phyloP scores from a whole-genome alignment of 2,888 invertebrate species.

The Muschampia plurimacula region DNA sequence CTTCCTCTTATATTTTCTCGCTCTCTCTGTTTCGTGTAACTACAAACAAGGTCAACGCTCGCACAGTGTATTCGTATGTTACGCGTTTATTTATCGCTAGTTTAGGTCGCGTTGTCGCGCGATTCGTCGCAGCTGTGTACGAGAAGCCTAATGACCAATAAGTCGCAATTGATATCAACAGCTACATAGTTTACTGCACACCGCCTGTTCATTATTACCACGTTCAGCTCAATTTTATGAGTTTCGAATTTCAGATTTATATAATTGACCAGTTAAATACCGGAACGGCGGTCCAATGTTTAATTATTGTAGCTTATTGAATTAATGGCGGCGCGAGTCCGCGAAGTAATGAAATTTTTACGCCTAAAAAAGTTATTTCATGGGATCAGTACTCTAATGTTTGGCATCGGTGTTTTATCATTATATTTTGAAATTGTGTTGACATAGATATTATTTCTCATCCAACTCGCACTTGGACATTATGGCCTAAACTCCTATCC shows the following conservation, averaged over 20 bases:
- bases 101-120: slow-evolving; percentile 23
- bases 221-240: slow-evolving; percentile 72
- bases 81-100: slow-evolving; percentile 31
- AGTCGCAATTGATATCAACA: slow-evolving; percentile 69
- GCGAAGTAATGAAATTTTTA: slow-evolving; percentile 36
- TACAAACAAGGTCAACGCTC: background rate
- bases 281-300: slow-evolving; percentile 56
- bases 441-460: background rate
- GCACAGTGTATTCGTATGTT: background rate
- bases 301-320: slow-evolving; percentile 60
- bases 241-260: slow-evolving; percentile 73
- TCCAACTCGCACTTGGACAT: no score
- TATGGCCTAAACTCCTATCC: no score
- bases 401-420: background rate
- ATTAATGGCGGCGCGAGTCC: slow-evolving; percentile 48
- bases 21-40: background rate
- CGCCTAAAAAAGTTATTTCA: slow-evolving; percentile 18
- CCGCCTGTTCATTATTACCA: slow-evolving; percentile 80
- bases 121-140: slow-evolving; percentile 35
- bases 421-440: slow-evolving; percentile 1
- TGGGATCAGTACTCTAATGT: background rate
- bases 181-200: slow-evolving; percentile 78
- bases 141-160: slow-evolving; percentile 75
- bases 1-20: no score
- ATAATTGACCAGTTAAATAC: slow-evolving; percentile 76